Conservation (phyloP, 1,140 invertebrate genomes). For the Akabosia matsudoensis region DNA sequence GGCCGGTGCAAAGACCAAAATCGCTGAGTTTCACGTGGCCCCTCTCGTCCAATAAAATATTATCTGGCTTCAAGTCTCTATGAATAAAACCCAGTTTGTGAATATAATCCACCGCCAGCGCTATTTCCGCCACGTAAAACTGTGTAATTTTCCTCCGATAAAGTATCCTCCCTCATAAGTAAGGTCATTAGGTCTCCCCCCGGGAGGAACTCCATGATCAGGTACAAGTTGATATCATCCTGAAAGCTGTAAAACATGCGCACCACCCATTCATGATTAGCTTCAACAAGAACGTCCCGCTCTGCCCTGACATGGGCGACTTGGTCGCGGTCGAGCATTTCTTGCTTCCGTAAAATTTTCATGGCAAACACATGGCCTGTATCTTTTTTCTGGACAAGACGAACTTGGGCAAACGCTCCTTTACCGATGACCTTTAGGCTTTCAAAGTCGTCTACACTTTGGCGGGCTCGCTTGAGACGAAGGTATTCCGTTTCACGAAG, state of each 20-base stretch:
- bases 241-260: constrained; percentile 99
- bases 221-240: constrained; percentile 96
- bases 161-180: constrained; percentile 98
- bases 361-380: constrained; percentile 99
- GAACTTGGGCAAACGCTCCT: constrained; percentile 97
- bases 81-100: constrained; percentile 99
- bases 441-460: constrained; percentile 98
- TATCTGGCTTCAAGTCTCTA: constrained; percentile 98
- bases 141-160: constrained; percentile 98
- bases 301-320: constrained; percentile 98
- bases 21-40: constrained; percentile 98
- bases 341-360: constrained; percentile 98
- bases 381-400: constrained; percentile 99
- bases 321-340: constrained; percentile 99
- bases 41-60: constrained; percentile 92
- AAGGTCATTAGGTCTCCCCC: constrained; percentile 63
- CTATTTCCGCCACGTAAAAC: constrained; percentile 98
- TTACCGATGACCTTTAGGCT: constrained; percentile 95
- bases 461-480: constrained; percentile 86
- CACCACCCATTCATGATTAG: constrained; percentile 99
- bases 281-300: constrained; percentile 95
- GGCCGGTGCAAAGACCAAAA: constrained; percentile 97
- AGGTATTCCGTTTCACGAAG: constrained; percentile 98
- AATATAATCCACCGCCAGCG: constrained; percentile 97
- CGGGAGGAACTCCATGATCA: constrained; percentile 99